Conservation (phyloP, 1,140 invertebrate genomes). For the Dendrolimus punctatus region DNA sequence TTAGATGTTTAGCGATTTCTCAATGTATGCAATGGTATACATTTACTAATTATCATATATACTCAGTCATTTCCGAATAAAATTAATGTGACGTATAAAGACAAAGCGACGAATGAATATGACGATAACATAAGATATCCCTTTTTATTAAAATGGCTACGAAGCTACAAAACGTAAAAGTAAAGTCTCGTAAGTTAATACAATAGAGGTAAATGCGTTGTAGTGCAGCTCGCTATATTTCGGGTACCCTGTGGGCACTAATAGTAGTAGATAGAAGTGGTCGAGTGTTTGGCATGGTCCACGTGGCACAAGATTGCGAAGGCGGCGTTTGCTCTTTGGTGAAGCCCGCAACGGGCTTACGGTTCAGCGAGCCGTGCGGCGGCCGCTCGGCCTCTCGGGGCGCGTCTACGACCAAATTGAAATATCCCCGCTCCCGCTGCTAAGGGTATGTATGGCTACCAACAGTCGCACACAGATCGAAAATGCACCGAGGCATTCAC, state of each 20-base stretch:
- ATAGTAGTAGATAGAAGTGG: slow-evolving; percentile 57
- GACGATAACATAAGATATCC: too few relatives aligned
- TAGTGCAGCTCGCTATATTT: background rate
- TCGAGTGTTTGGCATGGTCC: slow-evolving; percentile 61
- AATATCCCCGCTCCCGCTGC: slow-evolving; percentile 57
- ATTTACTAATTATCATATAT: too few relatives aligned
- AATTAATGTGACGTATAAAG: too few relatives aligned
- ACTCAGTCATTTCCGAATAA: too few relatives aligned
- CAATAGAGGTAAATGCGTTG: too few relatives aligned
- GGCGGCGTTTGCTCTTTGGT: slow-evolving; percentile 70
- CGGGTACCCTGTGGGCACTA: slow-evolving; percentile 36
- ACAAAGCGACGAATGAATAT: too few relatives aligned
- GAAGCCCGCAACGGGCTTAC: slow-evolving; percentile 59
- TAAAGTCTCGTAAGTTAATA: too few relatives aligned
- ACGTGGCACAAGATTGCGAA: slow-evolving; percentile 68
- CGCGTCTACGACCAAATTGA: slow-evolving; percentile 68
- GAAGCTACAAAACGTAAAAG: too few relatives aligned
- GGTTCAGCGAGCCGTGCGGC: slow-evolving; percentile 63
- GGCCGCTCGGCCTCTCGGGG: slow-evolving; percentile 60
- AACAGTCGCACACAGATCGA: background rate
- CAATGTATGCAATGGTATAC: too few relatives aligned
- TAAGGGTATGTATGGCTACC: slow-evolving; percentile 32
- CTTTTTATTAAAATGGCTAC: too few relatives aligned
- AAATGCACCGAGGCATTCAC: too few relatives aligned
- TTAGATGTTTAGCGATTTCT: too few relatives aligned